These are phyloP conservation scores for Aphodius granarius DNA, from an alignment of 2,888 invertebrate species.

Conservation along the genomic window DNA sequence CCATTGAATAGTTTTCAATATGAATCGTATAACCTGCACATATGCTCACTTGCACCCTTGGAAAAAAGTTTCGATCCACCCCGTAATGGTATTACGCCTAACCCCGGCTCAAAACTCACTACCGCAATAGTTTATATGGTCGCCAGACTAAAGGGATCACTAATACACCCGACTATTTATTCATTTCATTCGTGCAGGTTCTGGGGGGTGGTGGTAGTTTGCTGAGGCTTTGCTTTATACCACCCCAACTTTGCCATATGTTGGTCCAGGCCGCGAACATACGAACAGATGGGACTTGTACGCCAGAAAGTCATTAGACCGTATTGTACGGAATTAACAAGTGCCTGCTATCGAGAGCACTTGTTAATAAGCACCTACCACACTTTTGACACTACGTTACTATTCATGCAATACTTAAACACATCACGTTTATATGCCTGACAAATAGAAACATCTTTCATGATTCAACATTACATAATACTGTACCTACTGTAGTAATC, in stretches of 20 bases:
- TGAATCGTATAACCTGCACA: constrained; percentile 56
- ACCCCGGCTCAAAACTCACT: constrained; percentile 41
- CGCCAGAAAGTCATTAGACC: constrained; percentile 56
- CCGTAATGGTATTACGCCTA: constrained; percentile 10
- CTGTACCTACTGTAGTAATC: too few relatives aligned
- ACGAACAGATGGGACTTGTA: constrained; percentile 54
- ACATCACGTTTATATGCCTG: too few relatives aligned
- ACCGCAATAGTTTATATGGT: constrained; percentile 42
- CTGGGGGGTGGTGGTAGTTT: constrained; percentile 42
- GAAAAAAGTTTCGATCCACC: constrained; percentile 43
- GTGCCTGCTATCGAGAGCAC: constrained; percentile 44
- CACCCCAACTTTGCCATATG: constrained; percentile 51
- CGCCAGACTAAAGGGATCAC: constrained; percentile 45
- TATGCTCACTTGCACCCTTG: constrained; percentile 52
- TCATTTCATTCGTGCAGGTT: constrained; percentile 49
- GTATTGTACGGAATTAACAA: constrained; percentile 52
- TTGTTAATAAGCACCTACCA: constrained; percentile 21
- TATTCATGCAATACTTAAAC: neutral
- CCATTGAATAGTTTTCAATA: constrained; percentile 54
- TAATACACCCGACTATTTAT: constrained; percentile 54
- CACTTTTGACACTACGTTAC: constrained; percentile 11
- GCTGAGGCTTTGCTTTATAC: constrained; percentile 32
- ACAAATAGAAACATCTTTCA: too few relatives aligned
- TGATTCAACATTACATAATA: too few relatives aligned
- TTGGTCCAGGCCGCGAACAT: constrained; percentile 52